A percentile compares a stretch with the other conserved stretches of the same genome.
phyloP scores from a whole-genome alignment of 2,888 invertebrate genomes.

The Tetropium fuscum region DNA sequence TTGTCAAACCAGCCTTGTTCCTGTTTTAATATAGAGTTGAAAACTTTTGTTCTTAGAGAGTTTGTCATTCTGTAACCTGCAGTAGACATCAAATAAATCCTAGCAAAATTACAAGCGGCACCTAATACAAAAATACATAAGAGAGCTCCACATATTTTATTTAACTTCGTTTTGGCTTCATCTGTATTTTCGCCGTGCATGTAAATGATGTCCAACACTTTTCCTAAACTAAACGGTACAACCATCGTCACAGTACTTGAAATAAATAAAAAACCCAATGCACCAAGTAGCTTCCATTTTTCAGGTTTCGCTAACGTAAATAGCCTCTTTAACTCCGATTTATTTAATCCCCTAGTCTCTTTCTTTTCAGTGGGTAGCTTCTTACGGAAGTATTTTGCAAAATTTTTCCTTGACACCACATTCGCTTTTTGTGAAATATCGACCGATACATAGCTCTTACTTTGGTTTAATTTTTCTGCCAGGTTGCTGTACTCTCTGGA shows the following conservation, averaged over 20 bases:
- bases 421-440: constrained; percentile 46
- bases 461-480: constrained; percentile 53
- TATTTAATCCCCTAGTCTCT: constrained; percentile 56
- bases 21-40: constrained; percentile 83
- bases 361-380: constrained; percentile 34
- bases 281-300: constrained; percentile 76
- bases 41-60: constrained; percentile 80
- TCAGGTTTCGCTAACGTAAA: constrained; percentile 73
- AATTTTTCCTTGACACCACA: constrained; percentile 29
- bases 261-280: constrained; percentile 83
- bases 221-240: constrained; percentile 93
- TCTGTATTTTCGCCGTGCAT: constrained; percentile 71
- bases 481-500: constrained; percentile 46
- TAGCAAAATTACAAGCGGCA: constrained; percentile 89
- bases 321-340: constrained; percentile 70
- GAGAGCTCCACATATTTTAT: constrained; percentile 77
- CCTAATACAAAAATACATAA: constrained; percentile 89
- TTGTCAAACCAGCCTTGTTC: constrained; percentile 94
- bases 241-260: constrained; percentile 95
- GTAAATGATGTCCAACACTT: constrained; percentile 92
- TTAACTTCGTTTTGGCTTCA: constrained; percentile 75
- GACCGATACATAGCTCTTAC: constrained; percentile 53
- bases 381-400: constrained; percentile 42
- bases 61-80: constrained; percentile 92
- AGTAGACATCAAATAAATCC: constrained; percentile 92